Percentiles rank a stretch among this genome's conserved stretches.
These are phyloP conservation scores for Ceratina australensis DNA, from an alignment of 1,140 invertebrate species.

Conservation along the genomic window DNA sequence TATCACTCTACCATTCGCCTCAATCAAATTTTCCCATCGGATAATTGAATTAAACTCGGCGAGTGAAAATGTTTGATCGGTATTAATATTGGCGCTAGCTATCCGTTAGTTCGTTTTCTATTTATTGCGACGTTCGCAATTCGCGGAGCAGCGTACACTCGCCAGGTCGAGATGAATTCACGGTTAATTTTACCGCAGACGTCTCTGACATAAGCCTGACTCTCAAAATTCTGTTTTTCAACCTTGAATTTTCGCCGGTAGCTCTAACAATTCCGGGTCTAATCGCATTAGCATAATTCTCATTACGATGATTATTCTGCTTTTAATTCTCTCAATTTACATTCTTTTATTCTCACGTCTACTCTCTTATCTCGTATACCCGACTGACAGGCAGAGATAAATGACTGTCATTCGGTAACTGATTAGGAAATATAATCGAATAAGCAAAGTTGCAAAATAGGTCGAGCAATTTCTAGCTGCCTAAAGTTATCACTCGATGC, in stretches of 20 bases:
- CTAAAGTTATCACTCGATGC: neutral
- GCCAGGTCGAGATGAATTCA: conserved; percentile 8
- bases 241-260: conserved; percentile 1
- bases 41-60: no score
- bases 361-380: no score
- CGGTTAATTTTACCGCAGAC: conserved; percentile 25
- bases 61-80: no score
- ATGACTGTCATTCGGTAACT: neutral
- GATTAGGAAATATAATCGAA: neutral
- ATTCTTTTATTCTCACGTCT: no score
- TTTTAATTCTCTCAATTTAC: no score
- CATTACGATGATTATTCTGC: no score
- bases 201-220: neutral
- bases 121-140: neutral
- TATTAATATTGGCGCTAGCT: neutral
- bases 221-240: neutral
- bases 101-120: neutral
- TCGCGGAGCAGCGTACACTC: no score
- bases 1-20: no score
- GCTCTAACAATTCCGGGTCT: neutral
- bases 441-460: neutral
- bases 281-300: no score
- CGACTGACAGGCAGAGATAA: no score
- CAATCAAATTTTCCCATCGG: no score
- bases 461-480: neutral